Conservation (phyloP, 2,113 vertebrate genomes). For the Notarius quadriscutis region DNA sequence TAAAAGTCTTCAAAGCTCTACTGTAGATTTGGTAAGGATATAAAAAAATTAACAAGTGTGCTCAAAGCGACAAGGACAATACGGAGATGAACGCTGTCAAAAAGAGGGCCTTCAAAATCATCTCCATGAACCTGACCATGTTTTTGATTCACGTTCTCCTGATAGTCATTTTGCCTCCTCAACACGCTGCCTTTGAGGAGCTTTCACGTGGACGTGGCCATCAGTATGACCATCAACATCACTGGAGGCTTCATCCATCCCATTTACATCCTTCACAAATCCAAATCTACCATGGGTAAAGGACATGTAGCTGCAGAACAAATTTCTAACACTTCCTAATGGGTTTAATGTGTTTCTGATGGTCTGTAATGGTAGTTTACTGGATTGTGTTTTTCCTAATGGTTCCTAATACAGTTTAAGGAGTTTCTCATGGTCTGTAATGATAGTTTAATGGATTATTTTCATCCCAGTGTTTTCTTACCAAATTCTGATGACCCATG, state of each 20-base stretch:
- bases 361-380: not conserved
- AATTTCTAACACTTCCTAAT: not conserved
- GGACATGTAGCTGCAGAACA: not conserved
- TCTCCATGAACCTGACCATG: conserved; percentile 1
- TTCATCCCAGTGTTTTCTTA: not conserved
- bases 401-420: not conserved
- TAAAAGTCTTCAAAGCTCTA: too few relatives aligned
- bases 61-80: not conserved
- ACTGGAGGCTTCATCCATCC: conserved; percentile 33
- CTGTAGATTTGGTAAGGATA: too few relatives aligned
- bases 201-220: conserved; percentile 13
- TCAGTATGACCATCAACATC: conserved; percentile 23
- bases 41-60: too few relatives aligned
- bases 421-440: not conserved
- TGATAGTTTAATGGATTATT: not conserved
- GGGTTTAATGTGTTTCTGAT: not conserved
- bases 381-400: not conserved
- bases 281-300: not conserved
- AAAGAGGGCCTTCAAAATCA: conserved; percentile 35
- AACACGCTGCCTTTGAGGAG: not conserved
- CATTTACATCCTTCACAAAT: conserved; percentile 22
- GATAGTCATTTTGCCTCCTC: not conserved
- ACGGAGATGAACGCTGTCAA: conserved; percentile 25
- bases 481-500: too few relatives aligned
- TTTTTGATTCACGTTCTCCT: conserved; percentile 33